Base-by-base conservation (phyloP, 2,888 invertebrate genomes). In the Lydus trimaculatus region DNA sequence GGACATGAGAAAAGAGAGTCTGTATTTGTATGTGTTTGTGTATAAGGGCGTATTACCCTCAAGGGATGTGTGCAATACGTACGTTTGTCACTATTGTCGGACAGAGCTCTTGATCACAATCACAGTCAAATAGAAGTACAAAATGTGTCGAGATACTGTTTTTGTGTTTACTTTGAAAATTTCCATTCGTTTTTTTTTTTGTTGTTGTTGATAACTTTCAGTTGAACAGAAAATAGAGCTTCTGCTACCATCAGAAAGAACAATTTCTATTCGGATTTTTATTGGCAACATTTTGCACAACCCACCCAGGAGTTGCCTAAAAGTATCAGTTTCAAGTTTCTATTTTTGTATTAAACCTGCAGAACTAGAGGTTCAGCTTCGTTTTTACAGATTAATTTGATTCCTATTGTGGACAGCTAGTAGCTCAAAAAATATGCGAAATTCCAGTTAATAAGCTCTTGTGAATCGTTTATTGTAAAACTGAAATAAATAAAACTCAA, bases 21-120 rank as follows among this genome's bases (percentile, higher is more conserved):
- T 48, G 48, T 48, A 3, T 43, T 43, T 43, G 15, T 36, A 15
- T 36, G 36, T 36, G 36, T 36, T 9, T 36, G 36, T 36, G 5
- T 36, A 39, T 58, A 43, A 64, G 58, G 64, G 64, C 15, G 28
- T 39, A 64, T 36, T 39, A 59, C 64, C 58, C 48, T 48, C 48
- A 23, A 48, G 64, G 64, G 64, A 59, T 4, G 36, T 60, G 64
- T 64, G 64, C 64, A 64, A 58, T 58, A 58, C 33, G 64, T 23
- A 58, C 33, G 20, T 36, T n/a, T 39, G 43, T 48, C 43, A 7
- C 17, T 48, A 48, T 48, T 48, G 48, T 48, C 20, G 20, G 11
- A 20, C 4, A 48, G 9, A 17, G 7, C 48, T 48, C 20, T 48
- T 48, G 48, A 48, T 48, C 20, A 48, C 48, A 48, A 48, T 48